Evolutionary conservation across 2,888 invertebrate genomes (phyloP).

Genomic region (Hymenopus coronatus): DNA sequence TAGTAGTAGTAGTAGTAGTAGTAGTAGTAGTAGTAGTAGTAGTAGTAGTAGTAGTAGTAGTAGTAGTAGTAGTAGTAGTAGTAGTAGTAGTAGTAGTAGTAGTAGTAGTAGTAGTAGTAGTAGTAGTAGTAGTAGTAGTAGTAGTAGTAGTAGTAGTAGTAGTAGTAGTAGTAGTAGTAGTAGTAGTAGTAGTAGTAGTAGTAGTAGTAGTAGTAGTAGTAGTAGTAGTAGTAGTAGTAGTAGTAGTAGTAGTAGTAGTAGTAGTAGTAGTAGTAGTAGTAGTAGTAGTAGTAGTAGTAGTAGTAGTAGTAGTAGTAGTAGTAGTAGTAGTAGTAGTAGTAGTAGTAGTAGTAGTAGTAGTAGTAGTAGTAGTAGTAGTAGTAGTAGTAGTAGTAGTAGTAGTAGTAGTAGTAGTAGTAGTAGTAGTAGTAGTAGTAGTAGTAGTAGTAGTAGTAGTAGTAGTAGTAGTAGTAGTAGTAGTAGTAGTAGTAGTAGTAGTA

Average conservation of each 20-base stretch:
- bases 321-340: not conserved
- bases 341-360: not conserved
- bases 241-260: not conserved
- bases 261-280: not conserved
- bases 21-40: not conserved
- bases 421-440: not conserved
- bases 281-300: not conserved
- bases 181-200: not conserved
- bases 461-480: not conserved
- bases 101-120: not conserved
- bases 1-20: not conserved
- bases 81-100: not conserved
- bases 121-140: not conserved
- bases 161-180: not conserved
- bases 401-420: not conserved
- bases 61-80: not conserved
- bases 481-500: not conserved
- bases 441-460: not conserved
- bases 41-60: not conserved
- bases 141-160: not conserved
- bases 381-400: not conserved
- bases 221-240: not conserved
- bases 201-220: not conserved
- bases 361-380: not conserved
- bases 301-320: not conserved